phyloP scores from a whole-genome alignment of 2,113 vertebrate genomes.

The Limanda limanda region DNA sequence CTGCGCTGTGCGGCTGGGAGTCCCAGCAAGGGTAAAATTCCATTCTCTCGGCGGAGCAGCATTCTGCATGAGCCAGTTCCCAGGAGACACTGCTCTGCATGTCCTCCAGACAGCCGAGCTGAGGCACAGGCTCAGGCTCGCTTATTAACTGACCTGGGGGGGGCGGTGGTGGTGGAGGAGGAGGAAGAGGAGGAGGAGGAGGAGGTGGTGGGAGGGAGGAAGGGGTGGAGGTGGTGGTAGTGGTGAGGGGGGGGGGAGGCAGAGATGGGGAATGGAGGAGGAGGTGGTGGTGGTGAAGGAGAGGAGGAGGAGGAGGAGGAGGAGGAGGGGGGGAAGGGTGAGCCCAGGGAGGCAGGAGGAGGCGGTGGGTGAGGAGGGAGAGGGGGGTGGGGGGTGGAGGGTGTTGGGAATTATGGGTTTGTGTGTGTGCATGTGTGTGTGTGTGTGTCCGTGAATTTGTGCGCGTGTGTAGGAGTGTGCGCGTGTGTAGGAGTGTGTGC shows the following conservation, averaged over 20 bases:
- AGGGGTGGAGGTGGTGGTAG: background rate
- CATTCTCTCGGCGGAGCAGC: slow-evolving; percentile 89
- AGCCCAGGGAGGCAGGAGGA: slow-evolving; percentile 62
- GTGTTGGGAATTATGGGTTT: slow-evolving; percentile 69
- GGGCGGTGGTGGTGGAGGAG: slow-evolving; percentile 5
- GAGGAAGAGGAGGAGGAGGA: background rate
- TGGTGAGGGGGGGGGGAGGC: background rate
- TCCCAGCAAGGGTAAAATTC: slow-evolving; percentile 93
- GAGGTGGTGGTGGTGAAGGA: background rate
- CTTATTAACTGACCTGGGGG: slow-evolving; percentile 87
- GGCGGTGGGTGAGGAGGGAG: slow-evolving; percentile 43
- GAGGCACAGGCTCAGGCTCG: slow-evolving; percentile 82
- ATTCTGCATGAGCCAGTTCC: slow-evolving; percentile 94
- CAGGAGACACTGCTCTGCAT: slow-evolving; percentile 89
- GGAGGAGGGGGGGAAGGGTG: slow-evolving; percentile 17
- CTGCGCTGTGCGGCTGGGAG: slow-evolving; percentile 85
- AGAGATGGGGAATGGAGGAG: slow-evolving; percentile 51
- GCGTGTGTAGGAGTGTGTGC: slow-evolving; percentile 44
- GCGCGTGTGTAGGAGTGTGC: slow-evolving; percentile 43
- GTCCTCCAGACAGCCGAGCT: slow-evolving; percentile 88
- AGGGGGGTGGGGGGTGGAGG: slow-evolving; percentile 14
- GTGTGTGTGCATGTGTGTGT: slow-evolving; percentile 45
- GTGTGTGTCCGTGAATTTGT: background rate
- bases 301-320: slow-evolving; percentile 40
- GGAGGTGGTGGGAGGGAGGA: background rate